A percentile compares a stretch with the other conserved stretches of the same genome.
phyloP scores from a whole-genome alignment of 2,113 vertebrate genomes.

The Gorsachius goisagi region DNA sequence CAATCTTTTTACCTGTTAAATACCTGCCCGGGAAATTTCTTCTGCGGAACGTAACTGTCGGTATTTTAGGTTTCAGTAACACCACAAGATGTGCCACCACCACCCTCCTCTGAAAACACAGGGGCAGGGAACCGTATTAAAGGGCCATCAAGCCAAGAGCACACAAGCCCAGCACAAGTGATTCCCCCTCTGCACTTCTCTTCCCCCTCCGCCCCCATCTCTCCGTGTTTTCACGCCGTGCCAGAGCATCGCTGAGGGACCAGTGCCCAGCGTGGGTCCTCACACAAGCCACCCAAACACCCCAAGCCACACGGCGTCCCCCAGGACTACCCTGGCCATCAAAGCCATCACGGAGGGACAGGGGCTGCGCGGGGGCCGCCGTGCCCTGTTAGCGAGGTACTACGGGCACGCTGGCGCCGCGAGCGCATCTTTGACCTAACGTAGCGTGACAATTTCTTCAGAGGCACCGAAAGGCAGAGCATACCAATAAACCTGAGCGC shows the following conservation, averaged over 20 bases:
- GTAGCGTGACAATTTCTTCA: conserved; percentile 11
- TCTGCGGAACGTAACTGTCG: not conserved
- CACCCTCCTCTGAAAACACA: not conserved
- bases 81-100: not conserved
- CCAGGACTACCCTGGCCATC: not conserved
- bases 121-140: not conserved
- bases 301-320: not conserved
- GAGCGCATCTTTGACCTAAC: conserved; percentile 17
- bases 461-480: conserved; percentile 16
- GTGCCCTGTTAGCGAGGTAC: not conserved
- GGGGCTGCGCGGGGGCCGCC: conserved; percentile 4
- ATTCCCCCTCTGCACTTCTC: not conserved
- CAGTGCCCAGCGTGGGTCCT: not conserved
- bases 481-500: conserved; percentile 16
- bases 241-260: not conserved
- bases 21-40: not conserved
- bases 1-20: not conserved
- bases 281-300: not conserved
- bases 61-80: not conserved
- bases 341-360: fast-evolving
- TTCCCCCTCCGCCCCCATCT: not conserved
- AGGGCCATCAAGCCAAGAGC: not conserved
- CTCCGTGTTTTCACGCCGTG: not conserved
- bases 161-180: not conserved
- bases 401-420: not conserved